Percentiles rank a stretch among this genome's conserved stretches.
Evolutionary conservation across 2,888 invertebrate genomes (phyloP).

Genomic region (Helicoverpa assulta): DNA sequence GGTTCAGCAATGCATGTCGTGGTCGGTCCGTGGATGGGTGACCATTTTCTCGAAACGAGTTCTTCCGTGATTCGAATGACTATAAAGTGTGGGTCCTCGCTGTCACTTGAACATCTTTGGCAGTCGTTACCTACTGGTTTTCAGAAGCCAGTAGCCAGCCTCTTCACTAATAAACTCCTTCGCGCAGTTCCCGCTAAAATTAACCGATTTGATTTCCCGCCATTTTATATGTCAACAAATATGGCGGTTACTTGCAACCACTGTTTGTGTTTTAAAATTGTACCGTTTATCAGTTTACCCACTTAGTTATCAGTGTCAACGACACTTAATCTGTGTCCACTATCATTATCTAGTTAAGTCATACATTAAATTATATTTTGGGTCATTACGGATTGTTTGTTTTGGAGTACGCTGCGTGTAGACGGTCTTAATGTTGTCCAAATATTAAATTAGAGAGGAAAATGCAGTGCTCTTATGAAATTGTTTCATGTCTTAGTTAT

Average conservation of each 20-base stretch:
- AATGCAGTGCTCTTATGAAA: neutral
- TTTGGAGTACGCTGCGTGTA: conserved; percentile 33
- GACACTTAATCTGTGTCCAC: conserved; percentile 77
- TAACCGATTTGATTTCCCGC: conserved; percentile 21
- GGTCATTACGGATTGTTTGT: conserved; percentile 73
- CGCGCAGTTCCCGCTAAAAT: neutral
- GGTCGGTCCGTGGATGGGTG: too few species aligned
- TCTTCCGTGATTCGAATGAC: too few species aligned
- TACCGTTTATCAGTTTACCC: conserved; percentile 74
- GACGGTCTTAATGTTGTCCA: neutral
- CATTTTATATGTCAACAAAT: conserved; percentile 37
- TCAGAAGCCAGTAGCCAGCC: too few species aligned
- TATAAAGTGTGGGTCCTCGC: too few species aligned
- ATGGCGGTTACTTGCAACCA: conserved; percentile 33
- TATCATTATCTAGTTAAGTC: conserved; percentile 75
- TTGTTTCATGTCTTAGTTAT: too few species aligned
- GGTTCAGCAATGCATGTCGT: too few species aligned
- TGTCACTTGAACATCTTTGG: too few species aligned
- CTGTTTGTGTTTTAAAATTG: conserved; percentile 58
- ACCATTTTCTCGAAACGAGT: too few species aligned
- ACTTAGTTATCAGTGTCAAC: conserved; percentile 81
- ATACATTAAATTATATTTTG: conserved; percentile 74
- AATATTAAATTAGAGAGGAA: neutral
- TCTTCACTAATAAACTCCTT: too few species aligned
- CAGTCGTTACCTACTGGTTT: too few species aligned